Percentiles rank a stretch among this genome's conserved stretches.
Evolutionary conservation across 2,113 vertebrate species (phyloP).

Genomic region (Falco punctatus): DNA sequence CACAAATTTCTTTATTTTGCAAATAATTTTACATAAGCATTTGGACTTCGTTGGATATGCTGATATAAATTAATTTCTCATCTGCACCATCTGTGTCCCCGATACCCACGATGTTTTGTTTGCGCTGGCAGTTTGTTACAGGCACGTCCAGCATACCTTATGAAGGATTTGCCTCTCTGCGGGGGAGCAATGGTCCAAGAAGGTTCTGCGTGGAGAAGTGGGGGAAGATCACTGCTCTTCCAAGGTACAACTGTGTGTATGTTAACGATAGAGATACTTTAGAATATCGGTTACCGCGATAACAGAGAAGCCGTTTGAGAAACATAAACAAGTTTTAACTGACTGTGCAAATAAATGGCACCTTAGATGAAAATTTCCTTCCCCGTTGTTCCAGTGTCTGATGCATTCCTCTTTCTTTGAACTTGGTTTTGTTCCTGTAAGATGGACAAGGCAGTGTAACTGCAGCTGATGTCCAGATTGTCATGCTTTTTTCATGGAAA

Average conservation of each 20-base stretch:
- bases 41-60: background rate
- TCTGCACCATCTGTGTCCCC: background rate
- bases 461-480: background rate
- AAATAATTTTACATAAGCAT: background rate
- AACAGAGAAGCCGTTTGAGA: background rate
- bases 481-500: background rate
- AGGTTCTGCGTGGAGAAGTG: constrained; percentile 98
- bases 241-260: constrained; percentile 80
- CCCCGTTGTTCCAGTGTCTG: background rate
- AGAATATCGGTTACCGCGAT: background rate
- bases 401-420: background rate
- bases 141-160: constrained; percentile 97
- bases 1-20: background rate
- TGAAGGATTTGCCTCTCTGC: constrained; percentile 93
- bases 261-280: background rate
- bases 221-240: constrained; percentile 97
- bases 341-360: background rate
- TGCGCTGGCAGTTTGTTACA: constrained; percentile 89
- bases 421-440: background rate
- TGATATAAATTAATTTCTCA: background rate
- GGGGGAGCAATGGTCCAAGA: constrained; percentile 94
- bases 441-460: background rate
- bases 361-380: background rate
- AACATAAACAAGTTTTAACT: background rate
- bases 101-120: background rate